phyloP scores from a whole-genome alignment of 2,797 vertebrate species.

The Acanthurus leucopareius region DNA sequence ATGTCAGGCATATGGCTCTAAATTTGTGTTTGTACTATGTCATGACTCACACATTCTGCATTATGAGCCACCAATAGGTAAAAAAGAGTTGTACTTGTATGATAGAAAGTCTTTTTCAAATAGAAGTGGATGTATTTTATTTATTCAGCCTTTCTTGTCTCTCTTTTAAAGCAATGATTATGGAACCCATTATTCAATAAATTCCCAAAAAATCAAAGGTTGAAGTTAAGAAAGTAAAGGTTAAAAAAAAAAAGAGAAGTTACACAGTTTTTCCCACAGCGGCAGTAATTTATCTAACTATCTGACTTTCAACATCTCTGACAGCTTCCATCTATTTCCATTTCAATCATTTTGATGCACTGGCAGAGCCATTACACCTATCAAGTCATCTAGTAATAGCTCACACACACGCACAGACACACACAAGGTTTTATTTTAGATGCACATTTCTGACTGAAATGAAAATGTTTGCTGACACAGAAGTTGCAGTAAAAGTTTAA shows the following conservation, averaged over 20 bases:
- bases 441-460: slow-evolving; percentile 17
- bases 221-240: slow-evolving; percentile 34
- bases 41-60: background rate
- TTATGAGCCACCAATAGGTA: slow-evolving; percentile 20
- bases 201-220: slow-evolving; percentile 14
- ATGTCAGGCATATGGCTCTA: slow-evolving; percentile 24
- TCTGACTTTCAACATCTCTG: slow-evolving; percentile 56
- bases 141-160: slow-evolving; percentile 40
- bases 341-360: slow-evolving; percentile 66
- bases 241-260: slow-evolving; percentile 36
- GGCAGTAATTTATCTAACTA: slow-evolving; percentile 51
- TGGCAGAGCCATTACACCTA: slow-evolving; percentile 58
- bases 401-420: slow-evolving; percentile 10
- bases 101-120: slow-evolving; percentile 6
- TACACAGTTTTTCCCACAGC: background rate
- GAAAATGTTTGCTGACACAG: slow-evolving; percentile 16
- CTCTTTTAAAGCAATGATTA: slow-evolving; percentile 43
- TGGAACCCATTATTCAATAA: slow-evolving; percentile 27
- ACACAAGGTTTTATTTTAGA: slow-evolving; percentile 2
- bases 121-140: slow-evolving; percentile 27
- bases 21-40: slow-evolving; percentile 21
- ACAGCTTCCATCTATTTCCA: slow-evolving; percentile 62
- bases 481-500: slow-evolving; percentile 9
- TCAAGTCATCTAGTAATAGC: slow-evolving; percentile 59
- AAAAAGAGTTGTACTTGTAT: background rate